Conservation (phyloP, 1,140 invertebrate genomes). For the Aporrectodea caliginosa region DNA sequence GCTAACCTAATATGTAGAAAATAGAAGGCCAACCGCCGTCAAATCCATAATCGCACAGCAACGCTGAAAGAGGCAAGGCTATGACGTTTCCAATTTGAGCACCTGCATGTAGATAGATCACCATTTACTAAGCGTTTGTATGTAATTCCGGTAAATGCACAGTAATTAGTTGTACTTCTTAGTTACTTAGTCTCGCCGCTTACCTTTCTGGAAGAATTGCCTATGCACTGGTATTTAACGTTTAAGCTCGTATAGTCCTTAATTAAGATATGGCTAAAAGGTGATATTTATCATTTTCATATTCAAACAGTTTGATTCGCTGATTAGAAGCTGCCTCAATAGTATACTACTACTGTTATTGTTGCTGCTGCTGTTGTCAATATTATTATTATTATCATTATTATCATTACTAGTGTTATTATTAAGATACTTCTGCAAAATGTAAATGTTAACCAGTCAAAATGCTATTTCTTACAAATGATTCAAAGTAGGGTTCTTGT, state of each 20-base stretch:
- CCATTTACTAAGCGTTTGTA: no score
- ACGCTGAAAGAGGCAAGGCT: conserved; percentile 50
- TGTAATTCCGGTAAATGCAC: not conserved
- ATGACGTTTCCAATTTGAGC: conserved; percentile 53
- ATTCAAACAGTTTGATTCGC: no score
- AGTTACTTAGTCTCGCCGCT: not conserved
- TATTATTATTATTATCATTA: no score
- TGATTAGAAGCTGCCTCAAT: no score
- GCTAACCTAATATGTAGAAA: conserved; percentile 85
- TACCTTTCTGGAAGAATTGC: not conserved
- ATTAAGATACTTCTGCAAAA: no score
- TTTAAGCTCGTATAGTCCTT: not conserved
- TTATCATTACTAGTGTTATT: no score
- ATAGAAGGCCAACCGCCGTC: conserved; percentile 73
- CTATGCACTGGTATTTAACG: not conserved
- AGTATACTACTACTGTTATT: no score
- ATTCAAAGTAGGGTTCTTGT: not conserved
- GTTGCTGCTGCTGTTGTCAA: no score
- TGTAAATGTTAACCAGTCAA: no score
- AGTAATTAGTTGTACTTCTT: not conserved
- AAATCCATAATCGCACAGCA: conserved; percentile 53
- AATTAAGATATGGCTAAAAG: not conserved
- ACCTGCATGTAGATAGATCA: not conserved
- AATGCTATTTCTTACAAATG: no score
- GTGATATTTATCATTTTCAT: no score